These are phyloP conservation scores for Hapalemur alaotrensis DNA, from an alignment of 2,797 vertebrate species.

Conservation along the genomic window DNA sequence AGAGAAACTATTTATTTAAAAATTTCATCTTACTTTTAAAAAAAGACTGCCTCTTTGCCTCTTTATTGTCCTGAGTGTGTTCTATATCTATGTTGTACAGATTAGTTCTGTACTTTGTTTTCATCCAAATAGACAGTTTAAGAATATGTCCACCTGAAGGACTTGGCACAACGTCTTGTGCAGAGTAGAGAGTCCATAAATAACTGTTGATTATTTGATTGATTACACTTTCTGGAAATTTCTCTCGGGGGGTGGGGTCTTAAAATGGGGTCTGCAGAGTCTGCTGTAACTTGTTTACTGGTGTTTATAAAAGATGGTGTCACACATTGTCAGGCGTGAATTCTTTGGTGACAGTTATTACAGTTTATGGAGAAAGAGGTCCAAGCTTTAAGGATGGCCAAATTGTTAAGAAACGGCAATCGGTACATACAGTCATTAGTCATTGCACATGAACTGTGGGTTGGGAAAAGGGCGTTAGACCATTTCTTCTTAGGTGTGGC, in stretches of 20 bases:
- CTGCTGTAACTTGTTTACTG: not conserved
- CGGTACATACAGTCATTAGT: not conserved
- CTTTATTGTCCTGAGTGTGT: not conserved
- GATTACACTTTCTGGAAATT: not conserved
- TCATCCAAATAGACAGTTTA: not conserved
- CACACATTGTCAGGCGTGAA: not conserved
- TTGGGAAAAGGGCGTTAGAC: rapidly evolving
- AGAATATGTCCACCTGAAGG: not conserved
- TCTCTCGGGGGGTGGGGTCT: not conserved
- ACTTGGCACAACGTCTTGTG: not conserved
- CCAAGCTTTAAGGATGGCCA: not conserved
- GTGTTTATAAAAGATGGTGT: not conserved
- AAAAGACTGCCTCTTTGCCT: not conserved
- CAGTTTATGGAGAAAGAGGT: not conserved
- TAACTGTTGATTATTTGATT: not conserved
- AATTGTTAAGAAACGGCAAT: not conserved
- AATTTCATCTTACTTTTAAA: too few relatives aligned
- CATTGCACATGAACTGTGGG: rapidly evolving
- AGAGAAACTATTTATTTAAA: not conserved
- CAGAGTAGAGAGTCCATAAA: not conserved
- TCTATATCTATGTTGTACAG: not conserved
- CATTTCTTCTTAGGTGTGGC: not conserved
- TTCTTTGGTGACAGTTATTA: not conserved
- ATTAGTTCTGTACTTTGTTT: not conserved
- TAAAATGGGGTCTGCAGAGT: not conserved